phyloP scores from a whole-genome alignment of 1,140 invertebrate species.

The Zaprionus davidi region DNA sequence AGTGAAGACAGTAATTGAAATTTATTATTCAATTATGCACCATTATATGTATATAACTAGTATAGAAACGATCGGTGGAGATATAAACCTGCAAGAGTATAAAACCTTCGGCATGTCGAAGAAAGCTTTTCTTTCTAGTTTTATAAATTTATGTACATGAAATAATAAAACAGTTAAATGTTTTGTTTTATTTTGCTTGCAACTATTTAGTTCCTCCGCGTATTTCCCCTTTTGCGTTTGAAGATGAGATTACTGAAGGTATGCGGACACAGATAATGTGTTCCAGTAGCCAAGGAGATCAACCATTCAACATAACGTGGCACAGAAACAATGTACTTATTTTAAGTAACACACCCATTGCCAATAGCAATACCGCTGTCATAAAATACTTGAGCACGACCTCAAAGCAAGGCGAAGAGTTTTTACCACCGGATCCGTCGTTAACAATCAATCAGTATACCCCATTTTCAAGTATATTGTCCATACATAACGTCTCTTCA shows the following conservation, averaged over 20 bases:
- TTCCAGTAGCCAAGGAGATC: conserved; percentile 90
- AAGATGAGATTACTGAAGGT: conserved; percentile 89
- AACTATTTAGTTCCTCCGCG: conserved; percentile 87
- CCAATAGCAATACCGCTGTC: conserved; percentile 5
- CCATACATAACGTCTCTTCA: conserved; percentile 87
- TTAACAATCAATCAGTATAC: conserved; percentile 83
- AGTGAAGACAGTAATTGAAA: too few species aligned
- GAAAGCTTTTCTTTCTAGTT: neutral
- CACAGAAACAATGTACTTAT: conserved; percentile 85
- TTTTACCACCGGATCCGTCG: conserved; percentile 58
- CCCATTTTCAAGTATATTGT: conserved; percentile 86
- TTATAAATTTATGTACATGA: neutral
- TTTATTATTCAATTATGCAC: too few species aligned
- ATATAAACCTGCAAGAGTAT: too few species aligned
- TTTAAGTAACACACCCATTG: conserved; percentile 36
- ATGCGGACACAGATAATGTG: conserved; percentile 91
- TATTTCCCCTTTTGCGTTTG: conserved; percentile 87
- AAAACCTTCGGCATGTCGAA: too few species aligned
- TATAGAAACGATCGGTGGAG: too few species aligned
- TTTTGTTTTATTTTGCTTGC: conserved; percentile 47
- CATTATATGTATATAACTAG: too few species aligned
- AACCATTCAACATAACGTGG: conserved; percentile 90
- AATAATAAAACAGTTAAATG: conserved; percentile 13
- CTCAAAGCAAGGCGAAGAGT: conserved; percentile 39
- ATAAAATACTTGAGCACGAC: conserved; percentile 16